phyloP scores from a whole-genome alignment of 2,888 invertebrate genomes.

The Phragmatobia fuliginosa region DNA sequence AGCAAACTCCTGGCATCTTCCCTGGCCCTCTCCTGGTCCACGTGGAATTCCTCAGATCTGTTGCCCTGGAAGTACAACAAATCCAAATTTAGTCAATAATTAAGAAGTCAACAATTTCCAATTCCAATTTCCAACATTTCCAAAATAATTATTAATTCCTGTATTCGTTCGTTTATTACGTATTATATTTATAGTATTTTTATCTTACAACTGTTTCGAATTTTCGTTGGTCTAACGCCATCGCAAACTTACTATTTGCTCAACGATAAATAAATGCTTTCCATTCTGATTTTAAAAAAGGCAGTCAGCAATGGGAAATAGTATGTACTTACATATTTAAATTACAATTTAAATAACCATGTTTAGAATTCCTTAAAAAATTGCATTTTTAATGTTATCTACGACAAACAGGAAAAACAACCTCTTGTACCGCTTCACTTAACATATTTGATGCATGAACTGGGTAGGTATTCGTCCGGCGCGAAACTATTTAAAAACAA shows the following conservation, averaged over 20 bases:
- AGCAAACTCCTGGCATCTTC: conserved; percentile 93
- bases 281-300: not conserved
- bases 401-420: not conserved
- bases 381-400: not conserved
- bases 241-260: too few relatives aligned
- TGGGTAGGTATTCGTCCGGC: not conserved
- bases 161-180: too few relatives aligned
- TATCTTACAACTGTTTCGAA: not conserved
- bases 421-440: not conserved
- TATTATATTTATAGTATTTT: too few relatives aligned
- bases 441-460: not conserved
- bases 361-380: not conserved
- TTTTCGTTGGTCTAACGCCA: too few relatives aligned
- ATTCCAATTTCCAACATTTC: too few relatives aligned
- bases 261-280: not conserved
- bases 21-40: conserved; percentile 90
- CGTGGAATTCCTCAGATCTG: conserved; percentile 92
- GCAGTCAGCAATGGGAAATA: not conserved
- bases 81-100: not conserved
- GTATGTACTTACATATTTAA: not conserved
- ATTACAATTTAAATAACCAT: not conserved
- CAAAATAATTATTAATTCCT: too few relatives aligned
- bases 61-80: conserved; percentile 85
- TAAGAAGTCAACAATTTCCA: not conserved
- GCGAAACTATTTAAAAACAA: not conserved